phyloP scores from a whole-genome alignment of 2,888 invertebrate genomes.

The Morpho helenor region DNA sequence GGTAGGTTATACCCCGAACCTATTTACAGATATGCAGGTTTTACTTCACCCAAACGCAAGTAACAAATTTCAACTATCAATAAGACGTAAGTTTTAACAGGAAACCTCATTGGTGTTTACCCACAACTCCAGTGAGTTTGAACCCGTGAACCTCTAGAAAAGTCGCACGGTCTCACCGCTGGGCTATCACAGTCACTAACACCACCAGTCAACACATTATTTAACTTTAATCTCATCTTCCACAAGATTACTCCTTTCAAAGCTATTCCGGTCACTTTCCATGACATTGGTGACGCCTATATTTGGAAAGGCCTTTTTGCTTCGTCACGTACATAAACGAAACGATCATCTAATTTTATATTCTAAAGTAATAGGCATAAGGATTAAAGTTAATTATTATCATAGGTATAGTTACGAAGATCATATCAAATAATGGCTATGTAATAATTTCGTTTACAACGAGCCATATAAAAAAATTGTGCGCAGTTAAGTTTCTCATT shows the following conservation, averaged over 20 bases:
- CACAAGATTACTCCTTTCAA: conserved; percentile 15
- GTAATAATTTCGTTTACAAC: conserved; percentile 10
- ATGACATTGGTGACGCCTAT: conserved; percentile 25
- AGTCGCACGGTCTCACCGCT: too few relatives aligned
- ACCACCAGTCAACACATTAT: not conserved
- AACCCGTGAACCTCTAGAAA: too few relatives aligned
- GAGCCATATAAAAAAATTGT: conserved; percentile 6
- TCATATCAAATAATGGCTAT: conserved; percentile 13
- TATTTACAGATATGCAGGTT: not conserved
- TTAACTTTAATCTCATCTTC: conserved; percentile 6
- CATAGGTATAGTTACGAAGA: conserved; percentile 12
- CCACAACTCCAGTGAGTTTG: too few relatives aligned
- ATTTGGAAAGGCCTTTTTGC: conserved; percentile 23
- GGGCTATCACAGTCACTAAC: not conserved
- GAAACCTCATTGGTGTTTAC: too few relatives aligned
- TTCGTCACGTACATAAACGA: conserved; percentile 20
- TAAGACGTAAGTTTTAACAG: too few relatives aligned
- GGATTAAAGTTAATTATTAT: conserved; percentile 6
- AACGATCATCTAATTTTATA: not conserved
- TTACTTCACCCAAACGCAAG: not conserved
- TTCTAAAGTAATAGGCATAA: conserved; percentile 6
- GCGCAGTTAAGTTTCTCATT: not conserved
- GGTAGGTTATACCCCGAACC: too few relatives aligned
- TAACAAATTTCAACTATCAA: too few relatives aligned
- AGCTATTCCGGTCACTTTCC: conserved; percentile 24